Base-by-base conservation (phyloP, 1,140 invertebrate species). In the Nylanderia fulva region DNA sequence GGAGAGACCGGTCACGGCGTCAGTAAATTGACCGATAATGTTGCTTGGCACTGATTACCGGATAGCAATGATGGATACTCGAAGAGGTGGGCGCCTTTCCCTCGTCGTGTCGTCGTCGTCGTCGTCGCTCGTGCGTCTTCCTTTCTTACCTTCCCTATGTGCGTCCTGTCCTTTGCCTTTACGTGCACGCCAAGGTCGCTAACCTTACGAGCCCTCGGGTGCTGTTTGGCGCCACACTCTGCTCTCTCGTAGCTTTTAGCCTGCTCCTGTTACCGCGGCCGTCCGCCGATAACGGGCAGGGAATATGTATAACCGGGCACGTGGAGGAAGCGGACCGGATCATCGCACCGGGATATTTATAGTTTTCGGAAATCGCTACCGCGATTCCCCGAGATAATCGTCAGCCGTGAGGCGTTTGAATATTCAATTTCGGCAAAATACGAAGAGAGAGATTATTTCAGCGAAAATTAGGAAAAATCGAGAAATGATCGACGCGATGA, bases 1-100 rank as follows among this genome's bases (percentile, higher is more conserved):
- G 69, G 80, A 79, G 48, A 84, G 80, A 85, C 77, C 60, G 79
- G 85, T 79, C 68, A 88, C 80, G 85, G 83, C 58, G 84, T 86
- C 86, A 68, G 86, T 90, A 90, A 90, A 90, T 90, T 90, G 86
- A 87, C 86, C 88, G 86, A 91, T 91, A 91, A 90, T 85, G 66
- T 88, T 75, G 69, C 77, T 77, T 71, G 77, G 80, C 82, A 86
- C 88, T 88, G 88, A 90, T 90, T 90, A 74, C 80, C 63, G 90
- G 88, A 90, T 85, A 91, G 83, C 86, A 86, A 86, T 88, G 86
- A 91, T 90, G 86, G 87, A 91, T 91, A 85, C 66, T 75, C 71
- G 61, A 74, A 71, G 68, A 71, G 45, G 68, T 71, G 85, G 63
- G 80, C 68, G 36, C 61, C 77, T 52, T 66, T 69, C 63, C 60